A percentile compares a stretch with the other conserved stretches of the same genome.
These are phyloP conservation scores for Nebria ingens DNA, from an alignment of 1,140 invertebrate species.

Conservation along the genomic window DNA sequence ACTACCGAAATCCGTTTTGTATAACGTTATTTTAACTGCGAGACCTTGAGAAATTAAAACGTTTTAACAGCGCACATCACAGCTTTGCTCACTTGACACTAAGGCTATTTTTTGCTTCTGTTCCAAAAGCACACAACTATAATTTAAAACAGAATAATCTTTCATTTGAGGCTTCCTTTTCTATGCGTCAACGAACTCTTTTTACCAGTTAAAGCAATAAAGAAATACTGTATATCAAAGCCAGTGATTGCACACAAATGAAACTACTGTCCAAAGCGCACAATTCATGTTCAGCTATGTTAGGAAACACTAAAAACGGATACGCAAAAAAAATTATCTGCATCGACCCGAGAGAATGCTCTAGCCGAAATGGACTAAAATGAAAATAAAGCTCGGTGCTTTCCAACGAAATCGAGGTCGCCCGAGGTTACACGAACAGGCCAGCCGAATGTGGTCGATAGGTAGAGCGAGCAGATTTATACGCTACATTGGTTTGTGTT, in stretches of 20 bases:
- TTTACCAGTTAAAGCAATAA: too few relatives aligned
- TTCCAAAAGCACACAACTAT: not conserved
- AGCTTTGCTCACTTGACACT: not conserved
- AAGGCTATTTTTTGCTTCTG: not conserved
- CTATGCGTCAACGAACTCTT: too few relatives aligned
- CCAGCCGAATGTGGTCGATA: slow-evolving; percentile 2
- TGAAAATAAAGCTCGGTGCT: slow-evolving; percentile 6
- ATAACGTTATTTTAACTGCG: too few relatives aligned
- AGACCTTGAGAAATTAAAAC: slow-evolving; percentile 2
- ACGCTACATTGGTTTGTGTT: slow-evolving; percentile 4
- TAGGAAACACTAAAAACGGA: too few relatives aligned
- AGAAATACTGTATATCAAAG: too few relatives aligned
- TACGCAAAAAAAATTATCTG: too few relatives aligned
- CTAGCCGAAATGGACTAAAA: slow-evolving; percentile 2
- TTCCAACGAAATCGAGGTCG: slow-evolving; percentile 1
- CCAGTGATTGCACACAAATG: too few relatives aligned
- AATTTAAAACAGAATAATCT: too few relatives aligned
- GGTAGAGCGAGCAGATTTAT: slow-evolving; percentile 6
- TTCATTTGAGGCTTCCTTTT: too few relatives aligned
- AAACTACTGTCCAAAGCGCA: too few relatives aligned
- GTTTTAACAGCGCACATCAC: not conserved
- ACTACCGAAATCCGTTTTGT: too few relatives aligned
- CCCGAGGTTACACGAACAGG: not conserved
- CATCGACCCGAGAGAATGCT: not conserved
- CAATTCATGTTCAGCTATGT: not conserved